Percentiles rank a stretch among this genome's conserved stretches.
Evolutionary conservation across 2,888 invertebrate genomes (phyloP).

Genomic region (Autographa gamma): DNA sequence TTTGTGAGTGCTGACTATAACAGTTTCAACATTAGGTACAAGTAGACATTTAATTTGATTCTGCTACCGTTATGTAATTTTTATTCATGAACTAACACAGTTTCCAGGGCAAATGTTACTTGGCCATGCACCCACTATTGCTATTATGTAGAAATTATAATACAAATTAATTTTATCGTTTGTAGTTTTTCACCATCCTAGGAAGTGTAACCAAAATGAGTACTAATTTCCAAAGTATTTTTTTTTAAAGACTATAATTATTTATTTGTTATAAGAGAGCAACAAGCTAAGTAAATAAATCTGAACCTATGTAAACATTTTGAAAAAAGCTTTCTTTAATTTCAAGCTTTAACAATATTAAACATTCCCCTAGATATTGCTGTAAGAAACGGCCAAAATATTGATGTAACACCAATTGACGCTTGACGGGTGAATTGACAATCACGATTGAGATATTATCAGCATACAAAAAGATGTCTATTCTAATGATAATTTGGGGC

Average conservation of each 20-base stretch:
- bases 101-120: conserved; percentile 62
- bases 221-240: conserved; percentile 25
- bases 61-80: conserved; percentile 53
- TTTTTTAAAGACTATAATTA: too few relatives aligned
- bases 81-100: conserved; percentile 59
- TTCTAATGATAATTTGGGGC: not conserved
- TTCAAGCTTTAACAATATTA: too few relatives aligned
- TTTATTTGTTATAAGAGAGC: too few relatives aligned
- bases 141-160: conserved; percentile 50
- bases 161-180: conserved; percentile 50
- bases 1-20: conserved; percentile 48
- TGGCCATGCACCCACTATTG: conserved; percentile 39
- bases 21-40: conserved; percentile 48
- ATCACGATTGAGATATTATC: not conserved
- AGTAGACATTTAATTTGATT: conserved; percentile 52
- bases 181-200: conserved; percentile 35
- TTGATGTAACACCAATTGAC: not conserved
- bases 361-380: not conserved
- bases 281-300: not conserved
- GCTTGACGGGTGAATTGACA: conserved; percentile 2
- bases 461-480: conserved; percentile 3
- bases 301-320: not conserved
- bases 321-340: too few relatives aligned
- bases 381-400: not conserved
- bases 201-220: conserved; percentile 38